Conservation (phyloP, 2,797 vertebrate species). For the Acrossocheilus fasciatus region DNA sequence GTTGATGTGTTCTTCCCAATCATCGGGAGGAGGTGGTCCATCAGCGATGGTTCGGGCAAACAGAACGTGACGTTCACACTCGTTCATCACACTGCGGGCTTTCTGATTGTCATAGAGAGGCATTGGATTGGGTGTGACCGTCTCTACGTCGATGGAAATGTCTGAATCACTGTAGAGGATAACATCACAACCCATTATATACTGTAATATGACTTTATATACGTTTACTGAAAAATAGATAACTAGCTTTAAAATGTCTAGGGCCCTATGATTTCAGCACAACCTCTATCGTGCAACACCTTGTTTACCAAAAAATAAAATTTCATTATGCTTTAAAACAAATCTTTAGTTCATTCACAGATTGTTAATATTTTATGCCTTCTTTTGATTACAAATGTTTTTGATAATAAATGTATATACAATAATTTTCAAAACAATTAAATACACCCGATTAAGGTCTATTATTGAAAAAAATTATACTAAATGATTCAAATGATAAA, state of each 20-base stretch:
- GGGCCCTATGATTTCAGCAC: neutral
- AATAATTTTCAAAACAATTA: no score
- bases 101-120: conserved; percentile 97
- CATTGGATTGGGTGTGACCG: conserved; percentile 82
- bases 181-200: neutral
- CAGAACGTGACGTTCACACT: conserved; percentile 95
- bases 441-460: no score
- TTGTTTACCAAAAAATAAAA: neutral
- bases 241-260: neutral
- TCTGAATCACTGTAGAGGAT: conserved; percentile 85
- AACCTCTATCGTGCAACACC: neutral
- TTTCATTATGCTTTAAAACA: no score
- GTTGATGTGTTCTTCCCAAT: conserved; percentile 98
- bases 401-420: no score
- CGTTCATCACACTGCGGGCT: conserved; percentile 96
- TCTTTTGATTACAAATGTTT: no score
- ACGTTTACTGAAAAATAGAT: neutral
- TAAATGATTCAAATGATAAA: no score
- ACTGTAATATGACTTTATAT: neutral
- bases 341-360: no score
- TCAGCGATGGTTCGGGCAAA: conserved; percentile 95
- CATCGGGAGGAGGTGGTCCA: conserved; percentile 91
- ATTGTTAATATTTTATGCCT: no score
- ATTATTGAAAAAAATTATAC: no score
- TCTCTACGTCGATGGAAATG: conserved; percentile 90